Conservation (phyloP, 1,140 invertebrate species). For the Apis laboriosa region DNA sequence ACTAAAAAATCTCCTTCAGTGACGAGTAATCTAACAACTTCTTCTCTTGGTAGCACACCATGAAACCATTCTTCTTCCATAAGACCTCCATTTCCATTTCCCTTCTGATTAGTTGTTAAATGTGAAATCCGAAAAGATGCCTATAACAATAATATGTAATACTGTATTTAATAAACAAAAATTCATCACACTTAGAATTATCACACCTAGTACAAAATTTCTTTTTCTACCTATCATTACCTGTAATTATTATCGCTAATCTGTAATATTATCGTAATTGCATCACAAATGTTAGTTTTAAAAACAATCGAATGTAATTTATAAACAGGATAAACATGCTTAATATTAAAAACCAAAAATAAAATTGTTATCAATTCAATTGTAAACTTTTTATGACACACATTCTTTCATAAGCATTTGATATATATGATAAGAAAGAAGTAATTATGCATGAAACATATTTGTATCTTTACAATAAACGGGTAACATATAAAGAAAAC, state of each 20-base stretch:
- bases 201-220: not conserved
- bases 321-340: slow-evolving; percentile 12
- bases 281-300: slow-evolving; percentile 3
- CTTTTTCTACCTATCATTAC: too few relatives aligned
- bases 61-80: slow-evolving; percentile 98
- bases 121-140: slow-evolving; percentile 72
- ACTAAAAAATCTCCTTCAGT: slow-evolving; percentile 97
- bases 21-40: slow-evolving; percentile 94
- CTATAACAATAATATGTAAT: slow-evolving; percentile 53
- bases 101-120: slow-evolving; percentile 73
- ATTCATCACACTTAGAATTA: not conserved
- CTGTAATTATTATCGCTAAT: not conserved
- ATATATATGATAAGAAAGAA: not conserved
- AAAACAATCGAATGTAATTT: slow-evolving; percentile 8
- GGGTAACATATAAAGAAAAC: slow-evolving; percentile 64
- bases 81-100: slow-evolving; percentile 77
- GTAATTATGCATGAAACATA: slow-evolving; percentile 35
- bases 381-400: not conserved
- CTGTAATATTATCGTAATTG: too few relatives aligned
- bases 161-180: not conserved
- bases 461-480: slow-evolving; percentile 51
- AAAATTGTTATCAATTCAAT: not conserved
- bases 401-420: not conserved
- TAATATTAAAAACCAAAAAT: slow-evolving; percentile 3
- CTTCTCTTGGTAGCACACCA: slow-evolving; percentile 96